phyloP scores from a whole-genome alignment of 2,888 invertebrate species.

The Embidobia sp. region DNA sequence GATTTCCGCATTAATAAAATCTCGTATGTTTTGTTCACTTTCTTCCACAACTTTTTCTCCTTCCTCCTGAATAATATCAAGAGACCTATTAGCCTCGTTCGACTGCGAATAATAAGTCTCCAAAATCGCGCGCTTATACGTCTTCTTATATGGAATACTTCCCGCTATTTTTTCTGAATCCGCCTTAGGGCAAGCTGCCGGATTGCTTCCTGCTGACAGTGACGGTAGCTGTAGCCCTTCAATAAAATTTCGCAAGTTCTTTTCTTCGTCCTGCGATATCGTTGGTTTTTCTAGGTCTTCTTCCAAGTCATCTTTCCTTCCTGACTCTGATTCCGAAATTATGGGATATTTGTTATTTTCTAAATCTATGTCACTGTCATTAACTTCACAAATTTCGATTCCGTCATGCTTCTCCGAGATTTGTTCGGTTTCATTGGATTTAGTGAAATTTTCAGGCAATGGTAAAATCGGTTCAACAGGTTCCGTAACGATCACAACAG shows the following conservation, averaged over 20 bases:
- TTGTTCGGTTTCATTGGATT: too few species aligned
- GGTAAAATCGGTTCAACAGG: slow-evolving; percentile 73
- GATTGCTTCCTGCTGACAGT: slow-evolving; percentile 47
- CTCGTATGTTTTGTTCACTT: slow-evolving; percentile 79
- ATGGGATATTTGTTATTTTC: slow-evolving; percentile 77
- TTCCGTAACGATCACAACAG: slow-evolving; percentile 70
- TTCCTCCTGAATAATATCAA: slow-evolving; percentile 91
- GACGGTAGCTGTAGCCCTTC: slow-evolving; percentile 74
- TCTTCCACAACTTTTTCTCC: slow-evolving; percentile 83
- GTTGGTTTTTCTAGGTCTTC: slow-evolving; percentile 54
- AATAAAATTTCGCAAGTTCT: slow-evolving; percentile 75
- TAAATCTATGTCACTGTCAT: slow-evolving; percentile 74
- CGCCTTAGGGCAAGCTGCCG: slow-evolving; percentile 9
- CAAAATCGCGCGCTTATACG: slow-evolving; percentile 83
- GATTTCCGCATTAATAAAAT: slow-evolving; percentile 83
- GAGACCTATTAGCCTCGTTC: slow-evolving; percentile 85
- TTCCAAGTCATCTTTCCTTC: slow-evolving; percentile 72
- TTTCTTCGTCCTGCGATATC: slow-evolving; percentile 76
- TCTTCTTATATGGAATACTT: slow-evolving; percentile 80
- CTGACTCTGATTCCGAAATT: slow-evolving; percentile 86
- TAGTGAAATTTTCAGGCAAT: slow-evolving; percentile 64
- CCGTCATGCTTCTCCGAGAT: slow-evolving; percentile 55
- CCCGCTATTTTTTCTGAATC: slow-evolving; percentile 43
- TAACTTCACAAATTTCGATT: slow-evolving; percentile 77
- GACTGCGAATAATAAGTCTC: slow-evolving; percentile 84